Evolutionary conservation across 2,888 invertebrate genomes (phyloP).

Genomic region (Monopis laevigella): DNA sequence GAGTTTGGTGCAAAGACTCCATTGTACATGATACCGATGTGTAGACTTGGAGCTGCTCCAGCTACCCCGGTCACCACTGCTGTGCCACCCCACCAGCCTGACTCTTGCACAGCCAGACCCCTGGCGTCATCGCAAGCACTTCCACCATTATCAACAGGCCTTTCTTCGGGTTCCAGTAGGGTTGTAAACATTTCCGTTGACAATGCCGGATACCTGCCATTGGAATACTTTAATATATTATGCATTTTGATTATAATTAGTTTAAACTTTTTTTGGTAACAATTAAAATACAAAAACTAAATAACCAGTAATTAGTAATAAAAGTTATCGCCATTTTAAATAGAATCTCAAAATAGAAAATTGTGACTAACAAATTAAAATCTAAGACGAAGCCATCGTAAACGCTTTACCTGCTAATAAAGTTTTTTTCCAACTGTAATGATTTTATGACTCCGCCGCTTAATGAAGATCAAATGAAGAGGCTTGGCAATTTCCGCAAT

Average conservation of each 20-base stretch:
- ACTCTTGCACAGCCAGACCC: conserved; percentile 48
- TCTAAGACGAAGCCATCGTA: background rate
- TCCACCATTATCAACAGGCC: conserved; percentile 70
- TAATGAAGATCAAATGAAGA: conserved; percentile 10
- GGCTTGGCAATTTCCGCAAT: conserved; percentile 35
- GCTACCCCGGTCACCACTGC: conserved; percentile 86
- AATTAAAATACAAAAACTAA: no score
- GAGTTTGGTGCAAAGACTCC: conserved; percentile 77
- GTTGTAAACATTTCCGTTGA: conserved; percentile 86
- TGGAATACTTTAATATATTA: background rate
- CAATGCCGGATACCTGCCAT: conserved; percentile 61
- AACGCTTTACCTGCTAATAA: conserved; percentile 3
- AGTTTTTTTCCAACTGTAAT: conserved; percentile 3
- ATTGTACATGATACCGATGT: conserved; percentile 83
- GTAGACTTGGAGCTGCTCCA: conserved; percentile 81
- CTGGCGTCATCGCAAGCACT: conserved; percentile 66
- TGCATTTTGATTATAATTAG: no score
- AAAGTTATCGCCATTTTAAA: background rate
- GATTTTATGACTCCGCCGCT: conserved; percentile 4
- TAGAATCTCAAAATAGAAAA: background rate
- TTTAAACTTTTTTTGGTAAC: no score
- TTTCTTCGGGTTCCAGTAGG: conserved; percentile 72
- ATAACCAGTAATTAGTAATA: background rate
- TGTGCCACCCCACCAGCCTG: conserved; percentile 87
- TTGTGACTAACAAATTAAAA: conserved; percentile 1